phyloP scores from a whole-genome alignment of 2,888 invertebrate species.

The Halictus quadricinctus region DNA sequence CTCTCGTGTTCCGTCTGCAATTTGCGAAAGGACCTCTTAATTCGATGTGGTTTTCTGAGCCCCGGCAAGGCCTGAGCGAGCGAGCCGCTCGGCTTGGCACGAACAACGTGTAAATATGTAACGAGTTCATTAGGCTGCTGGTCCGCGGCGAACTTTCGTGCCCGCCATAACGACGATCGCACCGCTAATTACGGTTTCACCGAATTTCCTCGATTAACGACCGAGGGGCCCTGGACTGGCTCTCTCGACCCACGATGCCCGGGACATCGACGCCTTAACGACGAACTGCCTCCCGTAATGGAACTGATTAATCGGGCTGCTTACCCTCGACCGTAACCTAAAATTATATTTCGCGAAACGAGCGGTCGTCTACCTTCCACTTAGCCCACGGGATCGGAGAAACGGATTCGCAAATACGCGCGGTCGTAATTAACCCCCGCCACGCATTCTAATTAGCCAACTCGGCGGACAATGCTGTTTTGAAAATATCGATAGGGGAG shows the following conservation, averaged over 20 bases:
- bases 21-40: conserved; percentile 70
- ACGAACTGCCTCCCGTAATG: conserved; percentile 34
- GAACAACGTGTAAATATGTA: conserved; percentile 73
- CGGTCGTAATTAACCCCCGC: background rate
- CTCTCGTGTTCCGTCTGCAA: conserved; percentile 70
- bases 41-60: conserved; percentile 69
- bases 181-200: conserved; percentile 68
- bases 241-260: conserved; percentile 4
- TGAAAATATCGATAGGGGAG: background rate
- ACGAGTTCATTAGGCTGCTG: conserved; percentile 71
- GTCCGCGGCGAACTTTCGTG: conserved; percentile 68
- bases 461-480: background rate
- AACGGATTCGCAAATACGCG: background rate
- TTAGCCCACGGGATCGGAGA: conserved; percentile 12
- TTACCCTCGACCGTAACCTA: conserved; percentile 27
- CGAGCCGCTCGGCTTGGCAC: conserved; percentile 58
- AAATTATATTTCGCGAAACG: conserved; percentile 54
- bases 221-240: background rate
- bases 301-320: conserved; percentile 55
- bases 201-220: conserved; percentile 69
- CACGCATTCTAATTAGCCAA: background rate
- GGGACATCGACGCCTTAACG: conserved; percentile 50
- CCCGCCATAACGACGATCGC: conserved; percentile 64
- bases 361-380: conserved; percentile 29
- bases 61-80: background rate